Percentiles rank a stretch among this genome's conserved stretches.
phyloP scores from a whole-genome alignment of 2,888 invertebrate species.

The Scaptodrosophila latifasciaeformis region DNA sequence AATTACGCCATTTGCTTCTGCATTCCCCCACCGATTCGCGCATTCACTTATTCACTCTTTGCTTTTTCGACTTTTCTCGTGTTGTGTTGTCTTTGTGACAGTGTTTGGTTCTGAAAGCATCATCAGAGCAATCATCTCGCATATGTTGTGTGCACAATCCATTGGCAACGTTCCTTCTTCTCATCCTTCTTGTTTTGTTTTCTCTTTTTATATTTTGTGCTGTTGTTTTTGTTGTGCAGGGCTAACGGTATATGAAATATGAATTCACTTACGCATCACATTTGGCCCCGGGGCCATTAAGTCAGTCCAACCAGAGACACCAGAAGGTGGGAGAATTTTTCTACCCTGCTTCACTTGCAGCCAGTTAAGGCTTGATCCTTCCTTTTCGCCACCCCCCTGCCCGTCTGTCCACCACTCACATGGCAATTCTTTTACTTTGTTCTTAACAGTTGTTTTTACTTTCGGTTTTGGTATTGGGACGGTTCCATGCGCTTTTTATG shows the following conservation, averaged over 20 bases:
- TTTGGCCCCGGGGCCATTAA: conserved; percentile 68
- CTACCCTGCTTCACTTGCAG: background rate
- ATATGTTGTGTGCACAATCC: background rate
- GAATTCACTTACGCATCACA: conserved; percentile 72
- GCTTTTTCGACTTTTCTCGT: no score
- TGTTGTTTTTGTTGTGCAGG: conserved; percentile 37
- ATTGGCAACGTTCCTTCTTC: no score
- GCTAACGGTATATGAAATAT: conserved; percentile 71
- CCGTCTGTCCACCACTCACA: no score
- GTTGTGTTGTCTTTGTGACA: no score
- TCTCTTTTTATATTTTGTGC: background rate
- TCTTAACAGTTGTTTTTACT: conserved; percentile 12
- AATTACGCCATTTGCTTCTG: conserved; percentile 1
- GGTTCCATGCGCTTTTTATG: conserved; percentile 1
- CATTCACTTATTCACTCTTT: conserved; percentile 9
- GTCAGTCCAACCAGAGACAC: conserved; percentile 31
- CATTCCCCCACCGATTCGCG: background rate
- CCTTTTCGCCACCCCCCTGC: no score
- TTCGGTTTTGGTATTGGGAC: conserved; percentile 4
- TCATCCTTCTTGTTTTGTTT: background rate
- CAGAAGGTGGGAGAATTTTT: conserved; percentile 15
- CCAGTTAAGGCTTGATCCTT: no score
- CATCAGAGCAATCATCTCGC: no score
- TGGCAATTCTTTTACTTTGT: conserved; percentile 20
- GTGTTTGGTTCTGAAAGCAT: no score